Evolutionary conservation across 2,888 invertebrate species (phyloP).

Genomic region (Scaptodrosophila latifasciaeformis): DNA sequence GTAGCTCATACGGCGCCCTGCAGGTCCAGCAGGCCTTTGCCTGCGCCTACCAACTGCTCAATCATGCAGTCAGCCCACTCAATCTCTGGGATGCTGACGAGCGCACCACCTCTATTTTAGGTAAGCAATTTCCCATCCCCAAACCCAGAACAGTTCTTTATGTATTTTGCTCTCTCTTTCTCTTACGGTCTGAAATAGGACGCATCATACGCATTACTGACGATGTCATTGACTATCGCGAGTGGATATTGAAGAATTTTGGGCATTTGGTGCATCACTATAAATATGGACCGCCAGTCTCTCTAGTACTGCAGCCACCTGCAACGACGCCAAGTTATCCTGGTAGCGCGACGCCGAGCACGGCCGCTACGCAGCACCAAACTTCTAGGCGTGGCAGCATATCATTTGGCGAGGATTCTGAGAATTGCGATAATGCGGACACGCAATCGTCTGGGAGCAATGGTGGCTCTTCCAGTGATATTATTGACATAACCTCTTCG

Average conservation of each 20-base stretch:
- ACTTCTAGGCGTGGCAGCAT: slow-evolving; percentile 71
- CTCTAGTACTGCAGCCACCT: slow-evolving; percentile 51
- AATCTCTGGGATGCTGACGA: slow-evolving; percentile 78
- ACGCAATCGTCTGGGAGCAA: slow-evolving; percentile 29
- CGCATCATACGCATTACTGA: slow-evolving; percentile 95
- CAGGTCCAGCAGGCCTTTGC: slow-evolving; percentile 94
- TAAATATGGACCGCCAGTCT: too few relatives aligned
- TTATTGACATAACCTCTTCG: slow-evolving; percentile 62
- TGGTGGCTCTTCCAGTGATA: slow-evolving; percentile 34
- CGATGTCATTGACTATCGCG: slow-evolving; percentile 84
- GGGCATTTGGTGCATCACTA: slow-evolving; percentile 70
- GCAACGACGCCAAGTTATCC: slow-evolving; percentile 45
- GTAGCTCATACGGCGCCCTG: slow-evolving; percentile 89
- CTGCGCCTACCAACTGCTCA: slow-evolving; percentile 92
- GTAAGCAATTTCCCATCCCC: slow-evolving; percentile 44
- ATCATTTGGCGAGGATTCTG: slow-evolving; percentile 74
- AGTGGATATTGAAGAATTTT: slow-evolving; percentile 75
- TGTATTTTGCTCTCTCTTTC: not conserved
- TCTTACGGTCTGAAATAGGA: slow-evolving; percentile 75
- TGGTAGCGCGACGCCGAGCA: slow-evolving; percentile 27
- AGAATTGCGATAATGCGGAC: slow-evolving; percentile 75
- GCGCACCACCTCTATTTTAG: slow-evolving; percentile 80
- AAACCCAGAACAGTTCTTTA: not conserved
- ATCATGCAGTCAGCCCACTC: slow-evolving; percentile 82
- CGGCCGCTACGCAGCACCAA: slow-evolving; percentile 27